These are phyloP conservation scores for Hemitrygon akajei DNA, from an alignment of 2,797 vertebrate genomes.

Conservation along the genomic window DNA sequence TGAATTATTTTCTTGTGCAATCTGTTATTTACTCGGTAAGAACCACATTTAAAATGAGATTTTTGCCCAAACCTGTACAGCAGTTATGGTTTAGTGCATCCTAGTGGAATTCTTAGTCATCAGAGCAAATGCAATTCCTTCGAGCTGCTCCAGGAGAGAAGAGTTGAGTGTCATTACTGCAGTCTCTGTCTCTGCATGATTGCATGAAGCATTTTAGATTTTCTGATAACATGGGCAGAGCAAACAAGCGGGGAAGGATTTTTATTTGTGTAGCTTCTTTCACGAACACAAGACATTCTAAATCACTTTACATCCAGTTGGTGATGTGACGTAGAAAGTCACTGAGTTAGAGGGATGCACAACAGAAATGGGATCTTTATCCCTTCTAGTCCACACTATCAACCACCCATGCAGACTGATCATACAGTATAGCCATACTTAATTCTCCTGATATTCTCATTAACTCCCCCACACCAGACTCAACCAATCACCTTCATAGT, in stretches of 20 bases:
- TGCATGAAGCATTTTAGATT: background rate
- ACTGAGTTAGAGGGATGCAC: no score
- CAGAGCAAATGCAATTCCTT: background rate
- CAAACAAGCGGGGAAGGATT: background rate
- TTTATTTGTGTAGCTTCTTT: background rate
- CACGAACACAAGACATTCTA: background rate
- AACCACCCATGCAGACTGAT: no score
- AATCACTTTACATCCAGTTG: background rate
- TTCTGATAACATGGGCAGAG: background rate
- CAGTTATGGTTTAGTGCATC: background rate
- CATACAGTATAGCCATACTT: no score
- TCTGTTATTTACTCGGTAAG: background rate
- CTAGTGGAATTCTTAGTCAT: background rate
- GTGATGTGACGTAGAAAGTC: background rate
- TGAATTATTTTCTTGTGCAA: background rate
- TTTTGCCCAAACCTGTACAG: background rate
- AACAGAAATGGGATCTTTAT: no score
- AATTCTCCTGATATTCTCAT: no score
- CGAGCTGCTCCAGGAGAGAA: background rate
- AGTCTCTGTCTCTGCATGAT: background rate
- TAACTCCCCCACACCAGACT: no score
- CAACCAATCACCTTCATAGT: no score
- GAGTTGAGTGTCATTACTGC: background rate
- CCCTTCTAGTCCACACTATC: no score
- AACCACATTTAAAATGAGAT: background rate